Evolutionary conservation across 1,140 invertebrate species (phyloP).

Genomic region (Drosophila teissieri): DNA sequence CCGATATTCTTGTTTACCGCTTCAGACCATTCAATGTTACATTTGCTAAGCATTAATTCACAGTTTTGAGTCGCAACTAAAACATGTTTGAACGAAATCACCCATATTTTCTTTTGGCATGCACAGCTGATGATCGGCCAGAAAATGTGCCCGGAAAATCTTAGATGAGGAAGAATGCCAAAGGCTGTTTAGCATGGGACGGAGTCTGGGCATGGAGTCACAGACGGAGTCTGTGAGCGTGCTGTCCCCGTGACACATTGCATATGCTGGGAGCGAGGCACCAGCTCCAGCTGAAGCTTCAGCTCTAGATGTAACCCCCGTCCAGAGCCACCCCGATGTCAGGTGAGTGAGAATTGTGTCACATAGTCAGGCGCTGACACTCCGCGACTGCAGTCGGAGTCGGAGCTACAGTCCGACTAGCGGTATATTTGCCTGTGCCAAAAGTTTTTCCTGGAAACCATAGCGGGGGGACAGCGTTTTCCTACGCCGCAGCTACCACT

Average conservation of each 20-base stretch:
- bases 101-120: slow-evolving; percentile 14
- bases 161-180: slow-evolving; percentile 18
- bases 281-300: slow-evolving; percentile 5
- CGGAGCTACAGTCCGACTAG: slow-evolving; percentile 43
- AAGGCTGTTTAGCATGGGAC: slow-evolving; percentile 26
- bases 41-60: too few relatives aligned
- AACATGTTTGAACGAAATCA: slow-evolving; percentile 3
- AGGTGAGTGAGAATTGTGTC: slow-evolving; percentile 82
- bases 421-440: slow-evolving; percentile 77
- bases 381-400: slow-evolving; percentile 44
- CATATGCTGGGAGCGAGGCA: slow-evolving; percentile 62
- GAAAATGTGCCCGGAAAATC: slow-evolving; percentile 34
- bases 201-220: slow-evolving; percentile 32
- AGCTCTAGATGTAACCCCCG: slow-evolving; percentile 12
- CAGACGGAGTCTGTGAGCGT: slow-evolving; percentile 63
- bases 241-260: slow-evolving; percentile 79
- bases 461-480: slow-evolving; percentile 66
- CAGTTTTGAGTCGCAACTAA: too few relatives aligned
- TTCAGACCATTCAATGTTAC: too few relatives aligned
- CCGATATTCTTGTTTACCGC: too few relatives aligned
- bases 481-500: slow-evolving; percentile 42
- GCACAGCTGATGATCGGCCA: slow-evolving; percentile 42
- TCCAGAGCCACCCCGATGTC: slow-evolving; percentile 56
- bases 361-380: slow-evolving; percentile 82
- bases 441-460: slow-evolving; percentile 80